phyloP scores from a whole-genome alignment of 2,113 vertebrate genomes.

The Oenanthe oenanthe region DNA sequence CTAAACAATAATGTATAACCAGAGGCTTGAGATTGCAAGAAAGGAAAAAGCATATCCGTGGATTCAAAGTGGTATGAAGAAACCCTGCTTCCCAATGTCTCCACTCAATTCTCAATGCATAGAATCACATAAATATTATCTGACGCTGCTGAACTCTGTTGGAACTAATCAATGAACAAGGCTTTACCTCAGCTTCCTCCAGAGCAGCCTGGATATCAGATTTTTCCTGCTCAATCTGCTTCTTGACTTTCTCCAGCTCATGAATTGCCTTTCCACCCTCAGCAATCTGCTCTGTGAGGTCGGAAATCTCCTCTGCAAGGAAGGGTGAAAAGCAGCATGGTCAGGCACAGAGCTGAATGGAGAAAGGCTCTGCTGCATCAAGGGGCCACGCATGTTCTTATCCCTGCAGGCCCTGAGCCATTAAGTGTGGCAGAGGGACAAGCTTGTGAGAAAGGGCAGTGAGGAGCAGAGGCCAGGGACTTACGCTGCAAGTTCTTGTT shows the following conservation, averaged over 20 bases:
- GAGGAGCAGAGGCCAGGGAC: neutral
- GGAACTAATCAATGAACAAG: no score
- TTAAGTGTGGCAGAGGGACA: no score
- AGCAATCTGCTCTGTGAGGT: no score
- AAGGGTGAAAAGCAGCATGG: neutral
- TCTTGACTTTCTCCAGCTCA: no score
- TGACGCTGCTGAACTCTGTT: accelerated
- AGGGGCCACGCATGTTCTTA: neutral
- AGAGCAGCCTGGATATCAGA: no score
- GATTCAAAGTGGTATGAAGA: no score
- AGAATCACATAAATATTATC: neutral
- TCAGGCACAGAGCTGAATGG: no score
- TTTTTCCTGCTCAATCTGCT: no score
- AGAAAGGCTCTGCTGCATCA: neutral
- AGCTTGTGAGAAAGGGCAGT: neutral
- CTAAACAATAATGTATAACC: neutral
- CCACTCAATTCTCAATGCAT: neutral
- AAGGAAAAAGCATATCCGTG: neutral
- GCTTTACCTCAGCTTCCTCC: no score
- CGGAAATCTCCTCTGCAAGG: neutral
- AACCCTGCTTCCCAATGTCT: neutral
- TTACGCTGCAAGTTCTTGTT: constrained; percentile 84
- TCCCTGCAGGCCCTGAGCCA: neutral
- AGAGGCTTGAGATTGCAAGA: neutral
- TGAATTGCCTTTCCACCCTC: no score